Base-by-base conservation (phyloP, 2,888 invertebrate species). In the Agrotis puta region DNA sequence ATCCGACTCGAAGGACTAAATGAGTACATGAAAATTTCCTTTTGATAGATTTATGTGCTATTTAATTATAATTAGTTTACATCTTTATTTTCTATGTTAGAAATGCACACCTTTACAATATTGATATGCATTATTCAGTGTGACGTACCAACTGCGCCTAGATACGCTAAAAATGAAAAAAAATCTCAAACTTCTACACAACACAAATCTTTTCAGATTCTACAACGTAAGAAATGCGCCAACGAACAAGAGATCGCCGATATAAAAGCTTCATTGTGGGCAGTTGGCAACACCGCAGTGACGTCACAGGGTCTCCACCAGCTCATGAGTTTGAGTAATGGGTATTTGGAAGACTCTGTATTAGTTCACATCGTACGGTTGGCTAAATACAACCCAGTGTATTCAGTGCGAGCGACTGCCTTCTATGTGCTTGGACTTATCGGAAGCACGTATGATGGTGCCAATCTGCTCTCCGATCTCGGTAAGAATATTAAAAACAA, bases 191-290 rank as follows among this genome's bases (percentile, higher is more conserved):
- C 4, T 1, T 54, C 11, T n/a, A 45, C 14, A 20, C 9, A 47
- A 51, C 43, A 22, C 20, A 53, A 66, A 22, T 51, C 39, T 51
- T 67, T 68, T 33, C 82, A 95, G 95, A 90, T 92, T 64, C 77
- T 95, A 27, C 94, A 94, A 85, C 92, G 92, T 53, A 97, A 96
- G 61, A 96, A 96, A 73, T 97, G 97, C 87, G 92, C 94, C 3
- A 97, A 97, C 16, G 97, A 98, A 64, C 96, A 97, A 74, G 97
- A 98, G 85, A 97, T 98, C 66, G 93, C 98, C 57, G 97, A 98
- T 78, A 92, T 99, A 54, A 99, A 99, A 92, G 97, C 98, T 9
- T 98, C 99, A 0, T 93, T 99, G 0, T 99, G 99, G 99, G 98
- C 98, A 2, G 91, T 98, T 63, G 98, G 98, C 20, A 98, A 99